Base-by-base conservation (phyloP, 2,113 vertebrate genomes). In the Pelobates fuscus region DNA sequence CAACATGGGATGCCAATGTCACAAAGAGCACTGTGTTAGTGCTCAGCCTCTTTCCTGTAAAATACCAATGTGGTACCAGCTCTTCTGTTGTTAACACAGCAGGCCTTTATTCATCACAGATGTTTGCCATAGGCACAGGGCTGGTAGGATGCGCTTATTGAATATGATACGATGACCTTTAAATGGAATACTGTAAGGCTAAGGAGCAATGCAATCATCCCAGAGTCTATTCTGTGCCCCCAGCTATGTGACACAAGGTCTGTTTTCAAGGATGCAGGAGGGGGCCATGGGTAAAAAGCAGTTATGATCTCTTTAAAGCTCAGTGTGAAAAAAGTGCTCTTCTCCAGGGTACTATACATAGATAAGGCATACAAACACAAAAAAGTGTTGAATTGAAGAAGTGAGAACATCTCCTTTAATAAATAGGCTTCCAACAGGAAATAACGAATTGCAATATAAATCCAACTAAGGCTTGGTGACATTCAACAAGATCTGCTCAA, bases 121-220 rank as follows among this genome's bases (percentile, higher is more conserved):
- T 72, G 27, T 63, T 63, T 64, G 68, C 55, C 37, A 60, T 60
- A 60, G 68, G 37, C 55, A 44, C 41, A 59, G 68, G 30, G 26
- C 55, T 58, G 54, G 54, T 70, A 44, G 32, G 54, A 70, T n/a
- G 30, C 37, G 24, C 30, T 37, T 59, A 59, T 44, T n/a, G 32
- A 70, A 60, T 70, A 60, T 44, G 37, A 70, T 44, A 60, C 68
- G 26, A 70, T 60, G 68, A 60, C 37, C 68, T 70, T 70, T 70
- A 70, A 71, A 60, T 71, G 37, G 41, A 23, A 71, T 29, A 61
- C 37, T 61, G 57, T 62, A 29, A 17, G 60, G 46, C 20, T 32
- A 37, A 6, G 26, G 12, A 63, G 44, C 18, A 37, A 63, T 24
- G 27, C 43, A 64, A 63, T 64, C 46, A 63, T 32, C 67, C 67